Evolutionary conservation across 2,888 invertebrate species (phyloP), one percentile per base, ranked within the genome.

Genomic region (Oxytorus armatus): DNA sequence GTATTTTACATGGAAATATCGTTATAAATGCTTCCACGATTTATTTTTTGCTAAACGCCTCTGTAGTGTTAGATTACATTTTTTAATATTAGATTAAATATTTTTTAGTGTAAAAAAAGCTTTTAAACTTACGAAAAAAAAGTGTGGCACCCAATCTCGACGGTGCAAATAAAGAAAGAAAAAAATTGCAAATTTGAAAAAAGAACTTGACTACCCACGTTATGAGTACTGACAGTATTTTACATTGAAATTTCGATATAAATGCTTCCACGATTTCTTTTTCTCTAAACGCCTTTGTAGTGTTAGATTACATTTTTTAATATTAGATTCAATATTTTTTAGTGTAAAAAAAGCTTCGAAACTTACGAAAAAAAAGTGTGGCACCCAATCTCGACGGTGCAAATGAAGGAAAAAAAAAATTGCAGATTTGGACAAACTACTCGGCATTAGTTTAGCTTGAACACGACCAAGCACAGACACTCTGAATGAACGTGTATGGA

Each of bases 1-100:
- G 47, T 63, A 33, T 29, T 29, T 63, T 4, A 16, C 8, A 25
- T 16, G 8, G 16, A 14, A 47, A 16, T 47, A 53, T 68, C 66
- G 51, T 39, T 23, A 14, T 1, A 29, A 55, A 33, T 36, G 16
- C 18, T 11, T 57, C 14, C 0, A 53, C 1, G 25, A 4, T 7
- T 5, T 1, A 3, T 3, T 36, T 36, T 36, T 1, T 53, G 0
- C 8, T 0, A 49, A 11, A 49, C 0, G 5, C 16, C 14, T 18
- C 18, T 8, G 18, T 3, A 18, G 7, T 21, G 11, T 51, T 51
- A n/a, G n/a, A 29, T 23, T 51, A 23, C 3, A 3, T 25, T 8
- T 36, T 36, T 36, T 36, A 4, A 8, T 36, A 36, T 8, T 36
- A 36, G 10, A 36, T 36, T 36, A 5, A 29, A 5, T 29, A 29